These are phyloP conservation scores for Limnephilus marmoratus DNA, from an alignment of 2,888 invertebrate genomes.

Conservation along the genomic window DNA sequence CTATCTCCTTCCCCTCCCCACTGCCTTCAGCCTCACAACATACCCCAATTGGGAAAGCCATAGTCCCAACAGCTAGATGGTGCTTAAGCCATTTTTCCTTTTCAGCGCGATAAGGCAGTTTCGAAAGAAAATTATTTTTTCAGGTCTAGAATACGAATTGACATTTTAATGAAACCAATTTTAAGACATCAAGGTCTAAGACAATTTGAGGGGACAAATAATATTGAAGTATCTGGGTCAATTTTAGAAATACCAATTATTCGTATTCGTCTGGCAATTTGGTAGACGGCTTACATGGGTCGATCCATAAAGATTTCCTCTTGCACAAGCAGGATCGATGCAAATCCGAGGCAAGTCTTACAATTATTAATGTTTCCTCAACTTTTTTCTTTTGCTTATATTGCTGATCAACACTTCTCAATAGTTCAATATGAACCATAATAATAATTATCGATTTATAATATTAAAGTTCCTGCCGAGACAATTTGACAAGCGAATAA, in stretches of 20 bases:
- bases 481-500: not conserved
- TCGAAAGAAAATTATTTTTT: not conserved
- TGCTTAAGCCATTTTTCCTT: too few species aligned
- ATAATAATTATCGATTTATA: not conserved
- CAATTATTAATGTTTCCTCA: not conserved
- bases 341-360: not conserved
- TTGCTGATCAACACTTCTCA: not conserved
- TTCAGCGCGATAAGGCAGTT: too few species aligned
- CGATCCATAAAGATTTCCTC: not conserved
- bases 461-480: not conserved
- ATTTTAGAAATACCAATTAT: not conserved
- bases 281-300: not conserved
- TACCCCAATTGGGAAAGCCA: too few species aligned
- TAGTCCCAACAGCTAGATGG: too few species aligned
- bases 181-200: not conserved
- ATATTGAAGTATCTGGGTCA: not conserved
- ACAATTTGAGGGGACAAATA: not conserved
- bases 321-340: not conserved
- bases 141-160: not conserved
- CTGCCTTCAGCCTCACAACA: too few species aligned
- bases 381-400: not conserved
- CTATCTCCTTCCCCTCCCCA: too few species aligned
- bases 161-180: not conserved
- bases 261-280: not conserved
- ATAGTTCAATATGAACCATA: not conserved